Evolutionary conservation across 2,113 vertebrate genomes (phyloP).

Genomic region (Pipra filicauda): DNA sequence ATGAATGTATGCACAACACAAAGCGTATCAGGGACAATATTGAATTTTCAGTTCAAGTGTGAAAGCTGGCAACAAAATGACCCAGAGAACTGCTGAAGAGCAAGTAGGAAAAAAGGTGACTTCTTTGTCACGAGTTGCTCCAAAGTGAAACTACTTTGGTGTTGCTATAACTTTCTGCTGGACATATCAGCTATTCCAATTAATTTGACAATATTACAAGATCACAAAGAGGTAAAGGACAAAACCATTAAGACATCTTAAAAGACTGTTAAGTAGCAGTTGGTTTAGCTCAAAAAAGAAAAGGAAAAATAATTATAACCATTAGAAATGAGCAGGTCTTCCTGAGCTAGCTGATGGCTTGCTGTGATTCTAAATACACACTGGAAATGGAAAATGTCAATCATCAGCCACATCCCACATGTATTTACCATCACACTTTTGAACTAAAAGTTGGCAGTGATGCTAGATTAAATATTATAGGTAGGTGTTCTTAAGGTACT

Average conservation of each 20-base stretch:
- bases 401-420: not conserved
- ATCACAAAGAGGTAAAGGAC: not conserved
- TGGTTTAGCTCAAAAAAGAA: not conserved
- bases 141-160: not conserved
- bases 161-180: not conserved
- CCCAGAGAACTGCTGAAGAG: not conserved
- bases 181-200: not conserved
- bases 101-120: not conserved
- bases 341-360: not conserved
- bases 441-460: not conserved
- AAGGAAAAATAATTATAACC: not conserved
- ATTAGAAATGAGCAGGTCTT: not conserved
- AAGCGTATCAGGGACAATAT: not conserved
- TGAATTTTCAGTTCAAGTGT: not conserved
- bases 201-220: not conserved
- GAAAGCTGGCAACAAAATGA: not conserved
- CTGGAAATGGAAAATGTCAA: not conserved
- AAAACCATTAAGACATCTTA: not conserved
- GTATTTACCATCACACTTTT: not conserved
- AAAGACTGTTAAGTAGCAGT: not conserved
- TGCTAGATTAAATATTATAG: not conserved
- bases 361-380: not conserved
- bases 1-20: fast-evolving
- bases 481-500: not conserved
- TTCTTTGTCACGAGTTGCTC: not conserved